Percentiles rank a stretch among this genome's conserved stretches.
Evolutionary conservation across 2,888 invertebrate genomes (phyloP).

Genomic region (Metacarcinus magister): DNA sequence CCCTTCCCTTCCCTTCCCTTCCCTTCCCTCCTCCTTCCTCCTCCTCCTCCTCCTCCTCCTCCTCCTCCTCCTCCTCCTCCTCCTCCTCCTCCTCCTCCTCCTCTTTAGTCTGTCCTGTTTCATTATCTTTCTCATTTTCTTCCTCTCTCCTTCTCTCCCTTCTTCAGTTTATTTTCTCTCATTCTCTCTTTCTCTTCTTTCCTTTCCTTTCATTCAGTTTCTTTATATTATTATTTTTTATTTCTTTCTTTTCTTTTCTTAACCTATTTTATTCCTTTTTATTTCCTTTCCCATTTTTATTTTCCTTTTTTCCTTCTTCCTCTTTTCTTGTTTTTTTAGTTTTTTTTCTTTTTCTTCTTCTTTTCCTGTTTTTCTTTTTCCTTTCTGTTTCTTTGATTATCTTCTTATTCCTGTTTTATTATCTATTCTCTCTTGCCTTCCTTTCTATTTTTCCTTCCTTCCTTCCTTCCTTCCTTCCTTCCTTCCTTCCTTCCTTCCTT

Average conservation of each 20-base stretch:
- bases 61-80: not conserved
- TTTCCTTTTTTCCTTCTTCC: not conserved
- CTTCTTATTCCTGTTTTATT: not conserved
- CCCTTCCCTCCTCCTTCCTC: not conserved
- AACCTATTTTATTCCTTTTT: not conserved
- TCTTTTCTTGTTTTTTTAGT: not conserved
- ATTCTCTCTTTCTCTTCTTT: too few species aligned
- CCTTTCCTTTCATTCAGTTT: not conserved
- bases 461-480: not conserved
- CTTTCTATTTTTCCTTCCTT: not conserved
- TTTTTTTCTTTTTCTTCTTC: not conserved
- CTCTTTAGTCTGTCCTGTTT: too few species aligned
- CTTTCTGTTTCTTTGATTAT: too few species aligned
- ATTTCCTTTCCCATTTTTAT: too few species aligned
- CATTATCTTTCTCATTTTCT: not conserved
- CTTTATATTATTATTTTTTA: not conserved
- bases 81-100: not conserved
- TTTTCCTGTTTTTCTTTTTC: not conserved
- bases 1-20: not conserved
- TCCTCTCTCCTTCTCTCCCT: not conserved
- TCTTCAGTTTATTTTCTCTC: not conserved
- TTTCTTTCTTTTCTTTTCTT: not conserved
- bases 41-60: not conserved
- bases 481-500: not conserved
- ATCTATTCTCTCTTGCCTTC: not conserved